Base-by-base conservation (phyloP, 2,888 invertebrate species). In the Cantharis flavilabris region DNA sequence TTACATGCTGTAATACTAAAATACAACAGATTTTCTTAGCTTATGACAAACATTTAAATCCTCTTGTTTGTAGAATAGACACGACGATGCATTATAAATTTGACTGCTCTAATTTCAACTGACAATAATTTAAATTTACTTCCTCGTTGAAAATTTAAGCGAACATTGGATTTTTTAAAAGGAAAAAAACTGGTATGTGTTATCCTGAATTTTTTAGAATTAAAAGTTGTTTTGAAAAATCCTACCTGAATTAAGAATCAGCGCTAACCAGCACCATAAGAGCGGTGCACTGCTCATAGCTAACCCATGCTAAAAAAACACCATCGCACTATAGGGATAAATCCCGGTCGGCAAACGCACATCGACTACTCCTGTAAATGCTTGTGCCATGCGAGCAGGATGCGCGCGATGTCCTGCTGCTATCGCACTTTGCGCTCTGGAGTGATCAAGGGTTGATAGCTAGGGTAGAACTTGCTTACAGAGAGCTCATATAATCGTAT, bases 211-310 rank as follows among this genome's bases (percentile, higher is more conserved):
- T 49, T 49, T n/a, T 49, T 49, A 49, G 13, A n/a, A 13, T 49
- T n/a, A 49, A 49, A n/a, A n/a, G 7, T 49, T n/a, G 49, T n/a
- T n/a, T 49, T n/a, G n/a, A n/a, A 49, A 49, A 49, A 9, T 23
- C 65, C 79, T 80, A 85, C 85, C 85, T 84, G 84, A 76, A 33
- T 82, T 81, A 80, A 84, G 78, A 79, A 85, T 81, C 71, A 85
- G 84, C 83, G 85, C 84, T 80, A 79, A 83, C 85, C 85, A 85
- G 83, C 85, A 85, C 85, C 84, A 85, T 82, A 85, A 80, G 80
- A 83, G 80, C 83, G 83, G 83, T 81, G 83, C 81, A 80, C 82
- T 82, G 81, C 81, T 86, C 84, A 84, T 85, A 84, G 83, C 84
- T 84, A 83, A 82, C 84, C 85, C 85, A 85, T 85, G 83, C 83